Conservation (phyloP, 2,113 vertebrate genomes). For the Megaceryle torquata region DNA sequence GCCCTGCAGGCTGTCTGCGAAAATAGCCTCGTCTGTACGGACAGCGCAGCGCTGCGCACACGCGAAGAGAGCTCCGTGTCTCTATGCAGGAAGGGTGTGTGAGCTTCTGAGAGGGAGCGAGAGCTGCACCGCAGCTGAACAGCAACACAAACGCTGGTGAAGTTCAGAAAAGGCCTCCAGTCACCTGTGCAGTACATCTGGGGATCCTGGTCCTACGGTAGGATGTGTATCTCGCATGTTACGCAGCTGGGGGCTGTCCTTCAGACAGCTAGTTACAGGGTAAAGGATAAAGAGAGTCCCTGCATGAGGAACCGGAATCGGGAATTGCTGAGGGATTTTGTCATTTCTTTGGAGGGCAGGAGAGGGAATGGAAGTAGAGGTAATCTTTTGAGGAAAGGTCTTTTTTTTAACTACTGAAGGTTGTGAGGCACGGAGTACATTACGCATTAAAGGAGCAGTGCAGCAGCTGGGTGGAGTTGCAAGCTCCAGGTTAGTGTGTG, state of each 20-base stretch:
- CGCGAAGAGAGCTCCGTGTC: not conserved
- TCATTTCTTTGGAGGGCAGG: not conserved
- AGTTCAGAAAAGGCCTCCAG: not conserved
- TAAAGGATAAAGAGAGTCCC: not conserved
- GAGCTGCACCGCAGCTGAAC: not conserved
- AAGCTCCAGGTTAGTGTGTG: not conserved
- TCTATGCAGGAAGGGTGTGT: not conserved
- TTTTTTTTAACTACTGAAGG: not conserved
- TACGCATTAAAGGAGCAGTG: rapidly evolving
- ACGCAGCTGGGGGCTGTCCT: not conserved
- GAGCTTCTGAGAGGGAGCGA: rapidly evolving
- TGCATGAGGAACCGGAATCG: not conserved
- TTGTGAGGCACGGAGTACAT: not conserved
- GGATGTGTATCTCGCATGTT: rapidly evolving
- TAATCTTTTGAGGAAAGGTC: not conserved
- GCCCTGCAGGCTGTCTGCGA: not conserved
- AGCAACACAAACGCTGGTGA: rapidly evolving
- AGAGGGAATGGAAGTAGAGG: not conserved
- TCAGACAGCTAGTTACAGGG: not conserved
- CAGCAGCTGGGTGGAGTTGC: not conserved
- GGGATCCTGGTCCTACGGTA: not conserved
- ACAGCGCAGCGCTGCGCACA: rapidly evolving
- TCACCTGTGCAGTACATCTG: not conserved
- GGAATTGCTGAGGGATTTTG: not conserved
- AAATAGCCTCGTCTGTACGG: not conserved